Evolutionary conservation across 2,888 invertebrate species (phyloP).

Genomic region (Lithophane socia): DNA sequence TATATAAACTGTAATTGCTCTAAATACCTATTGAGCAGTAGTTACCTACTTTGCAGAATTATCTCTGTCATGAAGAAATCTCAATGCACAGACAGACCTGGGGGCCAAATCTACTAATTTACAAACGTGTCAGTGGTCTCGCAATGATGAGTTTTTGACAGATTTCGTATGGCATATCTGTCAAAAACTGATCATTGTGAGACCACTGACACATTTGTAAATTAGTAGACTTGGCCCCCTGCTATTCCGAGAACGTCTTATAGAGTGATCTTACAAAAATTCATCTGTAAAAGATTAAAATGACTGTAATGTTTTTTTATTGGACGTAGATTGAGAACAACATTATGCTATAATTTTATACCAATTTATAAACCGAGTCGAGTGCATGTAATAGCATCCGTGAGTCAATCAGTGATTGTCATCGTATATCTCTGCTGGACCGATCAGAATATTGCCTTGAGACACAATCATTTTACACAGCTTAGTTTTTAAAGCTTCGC

Average conservation of each 20-base stretch:
- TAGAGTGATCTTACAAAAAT: conserved; percentile 15
- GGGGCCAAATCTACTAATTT: too few relatives aligned
- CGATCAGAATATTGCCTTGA: conserved; percentile 43
- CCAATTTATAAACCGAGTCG: conserved; percentile 43
- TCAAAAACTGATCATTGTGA: too few relatives aligned
- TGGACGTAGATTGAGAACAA: conserved; percentile 25
- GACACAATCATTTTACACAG: conserved; percentile 2
- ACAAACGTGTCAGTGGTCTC: too few relatives aligned
- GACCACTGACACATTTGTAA: too few relatives aligned
- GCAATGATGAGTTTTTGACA: too few relatives aligned
- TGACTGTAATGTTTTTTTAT: conserved; percentile 15
- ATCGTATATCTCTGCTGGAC: conserved; percentile 38
- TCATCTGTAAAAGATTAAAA: conserved; percentile 16
- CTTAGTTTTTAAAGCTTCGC: neutral
- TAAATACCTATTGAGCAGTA: neutral
- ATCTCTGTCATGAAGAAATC: neutral
- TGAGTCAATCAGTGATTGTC: conserved; percentile 46
- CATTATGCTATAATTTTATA: conserved; percentile 42
- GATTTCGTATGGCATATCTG: too few relatives aligned
- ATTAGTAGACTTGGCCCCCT: too few relatives aligned
- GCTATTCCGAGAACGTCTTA: neutral
- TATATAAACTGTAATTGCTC: conserved; percentile 16
- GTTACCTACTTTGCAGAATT: neutral
- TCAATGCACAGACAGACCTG: neutral
- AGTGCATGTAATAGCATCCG: conserved; percentile 50